Evolutionary conservation across 2,797 vertebrate species (phyloP), one percentile per base, ranked within the genome.

Genomic region (Steatocranus sp.): DNA sequence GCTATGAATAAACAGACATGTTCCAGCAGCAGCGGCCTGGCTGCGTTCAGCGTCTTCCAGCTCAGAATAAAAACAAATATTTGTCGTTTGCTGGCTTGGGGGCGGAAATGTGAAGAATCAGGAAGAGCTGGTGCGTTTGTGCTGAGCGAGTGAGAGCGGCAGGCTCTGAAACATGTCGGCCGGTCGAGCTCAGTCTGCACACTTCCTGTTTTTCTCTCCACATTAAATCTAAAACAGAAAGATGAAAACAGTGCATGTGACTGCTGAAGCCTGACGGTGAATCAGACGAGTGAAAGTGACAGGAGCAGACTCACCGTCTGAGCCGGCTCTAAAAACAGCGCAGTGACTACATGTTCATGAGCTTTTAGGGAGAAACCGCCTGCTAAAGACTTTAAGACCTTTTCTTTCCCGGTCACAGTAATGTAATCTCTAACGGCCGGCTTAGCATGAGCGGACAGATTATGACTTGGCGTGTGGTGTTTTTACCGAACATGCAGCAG

Each of bases 151-250:
- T 36, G 7, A 46, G 41, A 27, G 23, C 41, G 8, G 32, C 74
- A n/a, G 84, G 41, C 84, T 66, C 68, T 63, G 2, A 68, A 82
- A 84, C 82, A 68, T 14, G 66, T 49, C 76, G 23, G 51, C 79
- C 2, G 34, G 81, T 70, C 18, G 8, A 82, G 58, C 66, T 77
- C 80, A 9, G 81, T 41, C 78, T 48, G 83, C 84, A 76, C 84
- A 76, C 84, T 91, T 91, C 91, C 91, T 91, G 91, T 87, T 92
- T 82, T 83, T 84, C 79, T 82, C 58, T 74, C 75, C 81, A 76
- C 75, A 3, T 30, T 81, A 17, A 50, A 17, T 8, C 30, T 27
- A 77, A 79, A 83, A 38, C 75, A 86, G 75, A 80, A 79, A 51
- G 32, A 49, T 5, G 27, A 5, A 80, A 81, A n/a, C 6, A 46